Base-by-base conservation (phyloP, 1,140 invertebrate species). In the Zaprionus ornatus region DNA sequence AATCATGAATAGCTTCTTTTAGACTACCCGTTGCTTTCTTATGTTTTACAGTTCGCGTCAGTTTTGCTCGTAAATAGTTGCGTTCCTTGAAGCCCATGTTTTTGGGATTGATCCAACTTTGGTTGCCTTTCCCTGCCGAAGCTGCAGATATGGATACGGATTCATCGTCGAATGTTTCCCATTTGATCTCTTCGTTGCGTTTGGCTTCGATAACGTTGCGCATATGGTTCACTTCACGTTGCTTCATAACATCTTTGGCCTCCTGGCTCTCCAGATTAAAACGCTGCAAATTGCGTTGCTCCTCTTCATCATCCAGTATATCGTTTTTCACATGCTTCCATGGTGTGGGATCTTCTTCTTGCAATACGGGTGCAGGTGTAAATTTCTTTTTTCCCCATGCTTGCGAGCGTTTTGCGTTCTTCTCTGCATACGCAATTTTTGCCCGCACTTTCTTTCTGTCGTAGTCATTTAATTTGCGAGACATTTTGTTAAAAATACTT, bases 241-340 rank as follows among this genome's bases (percentile, higher is more conserved):
- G 52, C 54, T 77, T 66, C 29, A 77, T 40, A 2, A 82, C 69
- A 4, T 77, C 45, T 35, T 69, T 85, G 12, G 86, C 85, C 4
- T 77, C 23, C 37, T 66, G 7, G 15, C 73, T 90, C 3, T 85
- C 17, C 54, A 90, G 73, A 68, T 90, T n/a, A 1, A 82, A 56
- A 1, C 65, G 63, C 0, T 35, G 19, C 3, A 65, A 48, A 2
- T 35, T 67, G 7, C 32, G 71, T 6, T 35, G 13, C 15, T 80
- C 79, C 13, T 56, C 52, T 2, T 83, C 80, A 29, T 79, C 82
- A 7, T 71, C 67, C 1, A 85, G 25, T 4, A 90, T 85, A 13
- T 85, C 79, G 21, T 74, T 79, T 32, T 68, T 90, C 10, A 90
- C 76, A 54, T 82, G 82, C 3, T 80, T 50, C 85, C 85, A 90